Base-by-base conservation (phyloP, 2,113 vertebrate genomes). In the Scatophagus argus region DNA sequence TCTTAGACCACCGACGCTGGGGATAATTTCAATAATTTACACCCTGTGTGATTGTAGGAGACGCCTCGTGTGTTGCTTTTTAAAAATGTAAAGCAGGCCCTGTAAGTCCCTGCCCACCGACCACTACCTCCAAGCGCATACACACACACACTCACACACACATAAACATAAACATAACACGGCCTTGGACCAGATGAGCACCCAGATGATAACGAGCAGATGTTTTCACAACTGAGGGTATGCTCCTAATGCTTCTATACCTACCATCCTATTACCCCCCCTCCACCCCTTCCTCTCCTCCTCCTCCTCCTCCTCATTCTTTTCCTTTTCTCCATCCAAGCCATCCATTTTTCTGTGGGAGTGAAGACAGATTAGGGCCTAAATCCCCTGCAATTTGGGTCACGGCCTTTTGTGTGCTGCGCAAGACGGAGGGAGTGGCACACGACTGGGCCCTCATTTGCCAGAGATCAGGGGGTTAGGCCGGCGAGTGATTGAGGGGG, bases 1-100 rank as follows among this genome's bases (percentile, higher is more conserved):
- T 67, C 77, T 90, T 84, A 71, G 83, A 87, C 83, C 90, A 83
- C 79, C 25, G 78, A 87, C 77, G 51, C 83, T 6, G 16, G 63
- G 89, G 85, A 90, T 88, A 27, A 88, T 74, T 73, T 94, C 74
- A 93, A 93, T 94, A 91, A 94, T 94, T 94, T 80, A 93, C 76
- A 56, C 49, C 41, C 54, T 63, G 27, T 58, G 74, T 81, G 87
- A 92, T 88, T 70, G 73, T 27, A 58, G 66, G 79, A 88, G 78
- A 85, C n/a, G 39, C 85, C 83, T 81, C 29, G 2, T 79, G 66
- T 89, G 73, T 86, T 80, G 54, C 87, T 87, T 91, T 92, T 94
- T 92, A 94, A 93, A 94, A 93, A 93, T 92, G 91, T 86, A 93
- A 91, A 91, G 79, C 77, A 81, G 88, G 70, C 56, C 70, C 65